Conservation (phyloP, 2,797 vertebrate species). For the Halcyon smyrnensis region DNA sequence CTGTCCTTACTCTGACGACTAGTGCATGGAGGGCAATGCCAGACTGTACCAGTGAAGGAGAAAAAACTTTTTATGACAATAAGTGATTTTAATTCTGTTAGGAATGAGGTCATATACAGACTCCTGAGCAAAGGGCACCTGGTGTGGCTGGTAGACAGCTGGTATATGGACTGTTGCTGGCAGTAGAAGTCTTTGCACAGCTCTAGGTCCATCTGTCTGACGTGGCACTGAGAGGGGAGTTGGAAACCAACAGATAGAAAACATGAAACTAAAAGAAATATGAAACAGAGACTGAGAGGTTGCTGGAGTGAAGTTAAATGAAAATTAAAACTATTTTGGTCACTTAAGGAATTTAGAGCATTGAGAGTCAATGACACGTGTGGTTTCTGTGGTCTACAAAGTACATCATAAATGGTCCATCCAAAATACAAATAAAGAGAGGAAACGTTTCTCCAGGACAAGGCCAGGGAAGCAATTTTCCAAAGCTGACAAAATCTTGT, state of each 20-base stretch:
- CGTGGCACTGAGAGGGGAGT: neutral
- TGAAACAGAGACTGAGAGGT: neutral
- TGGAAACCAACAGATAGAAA: neutral
- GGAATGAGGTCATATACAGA: neutral
- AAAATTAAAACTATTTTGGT: neutral
- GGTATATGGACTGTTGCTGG: neutral
- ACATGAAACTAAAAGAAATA: neutral
- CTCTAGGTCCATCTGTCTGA: constrained; percentile 41
- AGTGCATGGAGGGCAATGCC: neutral
- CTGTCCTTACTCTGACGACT: neutral
- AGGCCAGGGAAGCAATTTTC: neutral
- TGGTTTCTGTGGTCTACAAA: neutral
- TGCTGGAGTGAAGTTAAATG: neutral
- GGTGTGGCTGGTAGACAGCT: constrained; percentile 26
- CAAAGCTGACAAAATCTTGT: constrained; percentile 12
- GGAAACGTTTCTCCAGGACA: neutral
- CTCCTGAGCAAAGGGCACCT: constrained; percentile 19
- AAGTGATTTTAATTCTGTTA: neutral
- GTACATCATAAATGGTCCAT: neutral
- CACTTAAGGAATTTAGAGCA: neutral
- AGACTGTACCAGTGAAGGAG: neutral
- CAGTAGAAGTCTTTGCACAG: neutral
- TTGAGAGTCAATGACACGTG: neutral
- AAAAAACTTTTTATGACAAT: neutral
- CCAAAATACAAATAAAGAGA: neutral